Base-by-base conservation (phyloP, 2,888 invertebrate species). In the Athrips mouffetella region DNA sequence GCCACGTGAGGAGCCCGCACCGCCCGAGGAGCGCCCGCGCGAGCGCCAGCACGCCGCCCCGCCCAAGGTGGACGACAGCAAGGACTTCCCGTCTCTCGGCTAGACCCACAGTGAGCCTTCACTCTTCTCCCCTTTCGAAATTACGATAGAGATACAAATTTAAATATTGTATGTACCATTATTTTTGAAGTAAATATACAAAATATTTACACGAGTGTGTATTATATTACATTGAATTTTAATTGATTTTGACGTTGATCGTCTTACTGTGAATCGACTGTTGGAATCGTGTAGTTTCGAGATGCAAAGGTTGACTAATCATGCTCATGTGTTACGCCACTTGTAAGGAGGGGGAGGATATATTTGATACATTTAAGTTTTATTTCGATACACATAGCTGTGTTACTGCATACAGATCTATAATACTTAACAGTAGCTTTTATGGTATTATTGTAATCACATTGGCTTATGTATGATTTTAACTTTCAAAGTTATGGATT, bases 1-100 rank as follows among this genome's bases (percentile, higher is more conserved):
- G 41, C 79, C 77, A 59, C 81, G 79, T 44, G 85, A 78, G 58
- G 80, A 75, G 57, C 60, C 68, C 37, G 67, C 63, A 50, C 69
- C 67, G 11, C 35, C 35, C 15, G 84, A 82, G 67, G 86, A 84
- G 74, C 84, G 84, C 60, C 72, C 78, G 20, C 60, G 53, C 52
- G 70, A 71, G 54, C 76, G 80, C 53, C 66, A 65, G 45, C 75
- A 66, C 54, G 76, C 67, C 25, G 76, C 88, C 53, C 93, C 94
- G 62, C 96, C 97, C 15, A 96, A 97, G 84, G 96, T 98, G 59
- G 97, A 97, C 79, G 97, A 98, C 89, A 97, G 96, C 90, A 94
- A 94, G 83, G 97, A 97, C 88, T 98, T 98, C 89, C 98, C 98
- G 65, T 96, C 96, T 76, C 92, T 98, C 80, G 95, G 96, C 84